Evolutionary conservation across 2,797 vertebrate genomes (phyloP), one percentile per base, ranked within the genome.

Genomic region (Pelodytes ibericus): DNA sequence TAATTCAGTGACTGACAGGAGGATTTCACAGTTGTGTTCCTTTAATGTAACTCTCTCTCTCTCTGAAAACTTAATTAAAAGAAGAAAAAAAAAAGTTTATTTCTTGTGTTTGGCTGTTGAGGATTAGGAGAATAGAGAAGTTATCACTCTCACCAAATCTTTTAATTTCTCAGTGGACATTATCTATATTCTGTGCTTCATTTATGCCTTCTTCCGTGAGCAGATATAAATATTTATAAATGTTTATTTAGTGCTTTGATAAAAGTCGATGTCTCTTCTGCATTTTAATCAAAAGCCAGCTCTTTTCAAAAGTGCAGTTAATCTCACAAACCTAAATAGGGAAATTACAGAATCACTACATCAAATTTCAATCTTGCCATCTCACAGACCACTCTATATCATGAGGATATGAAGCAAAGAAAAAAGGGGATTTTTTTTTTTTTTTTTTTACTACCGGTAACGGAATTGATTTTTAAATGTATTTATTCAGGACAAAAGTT

Each of bases 201-300:
- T 87, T 81, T 75, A 80, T 68, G 80, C 53, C 66, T 80, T 66
- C 71, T 81, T 83, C 74, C 89, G 83, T 86, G 77, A 85, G 56
- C 82, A 79, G 81, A 85, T 86, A 79, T 86, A 84, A 86, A 88
- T 85, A 85, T 87, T 87, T 86, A 84, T 81, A 86, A 86, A 71
- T 80, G 81, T 88, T 92, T 87, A 87, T 88, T 89, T 86, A 86
- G 79, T 84, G 84, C 82, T 86, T 53, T 86, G 83, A 84, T 85
- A 90, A 90, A 87, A 88, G 83, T 79, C 68, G 72, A 66, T 33
- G 76, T 76, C 75, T 81, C 83, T 78, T 81, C 85, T 75, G 73
- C 82, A 81, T 84, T 81, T 79, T 82, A 72, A 74, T 63, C 81
- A 81, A 87, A 82, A 72, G 31, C 66, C 78, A 85, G 66, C 77